phyloP scores from a whole-genome alignment of 2,888 invertebrate species.

The Malthinus seriepunctatus region DNA sequence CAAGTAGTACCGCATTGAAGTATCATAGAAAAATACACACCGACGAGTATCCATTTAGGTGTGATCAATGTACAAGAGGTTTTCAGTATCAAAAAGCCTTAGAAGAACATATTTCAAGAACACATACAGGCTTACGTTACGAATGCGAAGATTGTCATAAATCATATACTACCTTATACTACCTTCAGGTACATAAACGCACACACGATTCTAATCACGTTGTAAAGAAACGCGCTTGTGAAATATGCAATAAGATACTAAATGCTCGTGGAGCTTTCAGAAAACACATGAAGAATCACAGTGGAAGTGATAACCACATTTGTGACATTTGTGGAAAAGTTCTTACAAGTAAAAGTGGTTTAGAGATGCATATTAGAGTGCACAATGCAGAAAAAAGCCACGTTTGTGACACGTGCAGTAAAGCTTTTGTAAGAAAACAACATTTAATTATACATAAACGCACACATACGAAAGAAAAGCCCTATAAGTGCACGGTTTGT shows the following conservation, averaged over 20 bases:
- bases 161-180: conserved; percentile 50
- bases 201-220: conserved; percentile 29
- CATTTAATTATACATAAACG: conserved; percentile 58
- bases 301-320: conserved; percentile 10
- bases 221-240: conserved; percentile 23
- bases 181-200: conserved; percentile 19
- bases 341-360: conserved; percentile 37
- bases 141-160: conserved; percentile 51
- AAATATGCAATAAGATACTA: conserved; percentile 24
- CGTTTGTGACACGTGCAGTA: conserved; percentile 45
- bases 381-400: conserved; percentile 30
- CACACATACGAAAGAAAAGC: conserved; percentile 58
- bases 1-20: no score
- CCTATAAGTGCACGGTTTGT: conserved; percentile 59
- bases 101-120: conserved; percentile 31
- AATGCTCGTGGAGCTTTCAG: background rate
- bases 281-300: background rate
- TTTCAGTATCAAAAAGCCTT: conserved; percentile 32
- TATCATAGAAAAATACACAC: no score
- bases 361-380: conserved; percentile 34
- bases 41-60: conserved; percentile 39
- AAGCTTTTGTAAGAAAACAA: conserved; percentile 48
- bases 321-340: conserved; percentile 51
- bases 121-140: conserved; percentile 21
- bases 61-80: conserved; percentile 46